phyloP scores from a whole-genome alignment of 2,113 vertebrate genomes.

The Peromyscus californicus region DNA sequence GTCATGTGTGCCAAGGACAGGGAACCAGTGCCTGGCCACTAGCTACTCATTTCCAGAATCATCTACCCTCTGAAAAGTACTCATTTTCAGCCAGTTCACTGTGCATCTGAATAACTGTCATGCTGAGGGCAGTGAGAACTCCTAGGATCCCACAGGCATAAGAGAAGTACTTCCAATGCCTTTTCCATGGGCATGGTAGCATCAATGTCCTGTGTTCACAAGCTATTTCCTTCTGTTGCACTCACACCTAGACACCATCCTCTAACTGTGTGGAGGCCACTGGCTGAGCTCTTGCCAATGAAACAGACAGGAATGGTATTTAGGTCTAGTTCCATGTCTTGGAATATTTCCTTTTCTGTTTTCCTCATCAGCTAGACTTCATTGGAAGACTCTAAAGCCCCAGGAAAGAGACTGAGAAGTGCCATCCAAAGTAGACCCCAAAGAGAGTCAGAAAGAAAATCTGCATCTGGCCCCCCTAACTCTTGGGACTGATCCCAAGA shows the following conservation, averaged over 20 bases:
- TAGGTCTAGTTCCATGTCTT: background rate
- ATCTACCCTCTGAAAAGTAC: background rate
- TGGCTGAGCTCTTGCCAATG: background rate
- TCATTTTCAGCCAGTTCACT: background rate
- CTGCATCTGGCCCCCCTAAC: background rate
- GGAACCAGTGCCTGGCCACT: background rate
- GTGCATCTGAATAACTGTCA: background rate
- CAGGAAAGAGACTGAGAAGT: background rate
- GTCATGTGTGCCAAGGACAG: background rate
- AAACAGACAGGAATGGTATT: background rate
- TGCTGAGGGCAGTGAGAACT: background rate
- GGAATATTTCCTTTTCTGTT: background rate
- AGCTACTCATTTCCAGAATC: conserved; percentile 25
- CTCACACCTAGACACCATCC: background rate
- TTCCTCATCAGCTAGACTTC: background rate
- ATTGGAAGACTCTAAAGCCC: background rate
- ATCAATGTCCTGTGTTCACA: background rate
- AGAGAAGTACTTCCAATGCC: background rate
- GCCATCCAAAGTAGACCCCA: background rate
- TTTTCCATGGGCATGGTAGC: background rate
- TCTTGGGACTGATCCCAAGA: background rate
- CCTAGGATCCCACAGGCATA: background rate
- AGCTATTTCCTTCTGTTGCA: background rate
- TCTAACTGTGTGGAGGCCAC: background rate
- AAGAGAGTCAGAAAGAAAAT: conserved; percentile 16